These are phyloP conservation scores for Desoria tigrina DNA, from an alignment of 2,888 invertebrate species.

Conservation along the genomic window DNA sequence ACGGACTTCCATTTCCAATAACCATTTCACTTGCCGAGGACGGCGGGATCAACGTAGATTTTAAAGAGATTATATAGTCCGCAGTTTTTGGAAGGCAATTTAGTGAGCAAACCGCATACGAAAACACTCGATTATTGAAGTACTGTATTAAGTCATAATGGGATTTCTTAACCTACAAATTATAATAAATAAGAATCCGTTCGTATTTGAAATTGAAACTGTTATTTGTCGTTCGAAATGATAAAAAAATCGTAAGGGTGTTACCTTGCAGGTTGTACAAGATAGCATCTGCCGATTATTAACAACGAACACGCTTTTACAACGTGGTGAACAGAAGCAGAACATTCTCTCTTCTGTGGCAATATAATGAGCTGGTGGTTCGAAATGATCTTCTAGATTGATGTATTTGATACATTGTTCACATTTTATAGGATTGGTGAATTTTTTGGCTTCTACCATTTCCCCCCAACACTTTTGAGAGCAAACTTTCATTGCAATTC, in stretches of 20 bases:
- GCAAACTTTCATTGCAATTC: slow-evolving; percentile 44
- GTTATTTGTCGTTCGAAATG: too few relatives aligned
- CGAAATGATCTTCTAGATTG: slow-evolving; percentile 39
- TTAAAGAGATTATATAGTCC: slow-evolving; percentile 25
- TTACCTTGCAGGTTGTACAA: slow-evolving; percentile 85
- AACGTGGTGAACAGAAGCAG: slow-evolving; percentile 83
- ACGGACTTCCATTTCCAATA: not conserved
- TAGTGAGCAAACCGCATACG: slow-evolving; percentile 82
- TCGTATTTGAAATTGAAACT: too few relatives aligned
- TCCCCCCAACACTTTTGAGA: slow-evolving; percentile 48
- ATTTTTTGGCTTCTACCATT: too few relatives aligned
- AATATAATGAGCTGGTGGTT: slow-evolving; percentile 40
- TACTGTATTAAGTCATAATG: slow-evolving; percentile 93
- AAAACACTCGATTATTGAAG: slow-evolving; percentile 64
- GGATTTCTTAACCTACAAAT: slow-evolving; percentile 77
- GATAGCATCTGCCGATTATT: slow-evolving; percentile 83
- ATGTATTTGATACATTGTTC: slow-evolving; percentile 50
- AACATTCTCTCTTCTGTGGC: slow-evolving; percentile 54
- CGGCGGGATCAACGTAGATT: not conserved
- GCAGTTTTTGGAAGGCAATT: slow-evolving; percentile 71
- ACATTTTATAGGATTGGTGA: slow-evolving; percentile 50
- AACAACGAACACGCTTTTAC: slow-evolving; percentile 86
- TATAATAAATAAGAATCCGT: too few relatives aligned
- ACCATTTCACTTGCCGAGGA: not conserved
- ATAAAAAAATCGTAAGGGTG: too few relatives aligned